Percentiles rank a stretch among this genome's conserved stretches.
Evolutionary conservation across 2,888 invertebrate genomes (phyloP).

Genomic region (Sipha maydis): DNA sequence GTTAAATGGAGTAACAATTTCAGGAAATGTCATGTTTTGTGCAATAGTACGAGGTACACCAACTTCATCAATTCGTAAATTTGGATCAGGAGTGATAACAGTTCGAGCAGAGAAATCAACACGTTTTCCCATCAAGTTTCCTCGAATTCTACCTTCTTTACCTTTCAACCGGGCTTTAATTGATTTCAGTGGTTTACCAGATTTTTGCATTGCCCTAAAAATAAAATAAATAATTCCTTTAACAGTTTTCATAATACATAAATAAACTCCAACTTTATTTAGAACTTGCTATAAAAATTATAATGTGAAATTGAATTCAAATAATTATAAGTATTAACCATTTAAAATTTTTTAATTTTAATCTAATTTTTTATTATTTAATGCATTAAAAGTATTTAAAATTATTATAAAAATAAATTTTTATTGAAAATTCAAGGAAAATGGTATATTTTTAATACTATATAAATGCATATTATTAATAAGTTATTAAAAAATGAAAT

Average conservation of each 20-base stretch:
- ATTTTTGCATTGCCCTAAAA: conserved; percentile 94
- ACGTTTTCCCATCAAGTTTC: conserved; percentile 99
- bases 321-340: no score
- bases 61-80: conserved; percentile 90
- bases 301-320: no score
- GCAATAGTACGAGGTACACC: conserved; percentile 98
- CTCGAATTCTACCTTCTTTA: conserved; percentile 98
- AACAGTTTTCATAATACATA: neutral
- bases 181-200: conserved; percentile 97
- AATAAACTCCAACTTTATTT: neutral
- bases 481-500: neutral
- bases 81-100: conserved; percentile 97
- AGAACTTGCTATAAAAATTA: no score
- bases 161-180: conserved; percentile 96
- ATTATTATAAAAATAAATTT: no score
- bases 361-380: no score
- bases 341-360: no score
- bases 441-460: no score
- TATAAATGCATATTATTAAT: no score
- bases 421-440: no score
- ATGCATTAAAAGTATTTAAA: no score
- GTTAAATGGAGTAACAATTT: conserved; percentile 98
- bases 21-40: conserved; percentile 98
- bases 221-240: neutral
- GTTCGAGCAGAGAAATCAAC: conserved; percentile 99